phyloP scores from a whole-genome alignment of 1,140 invertebrate species.

The Polypedilum vanderplanki region DNA sequence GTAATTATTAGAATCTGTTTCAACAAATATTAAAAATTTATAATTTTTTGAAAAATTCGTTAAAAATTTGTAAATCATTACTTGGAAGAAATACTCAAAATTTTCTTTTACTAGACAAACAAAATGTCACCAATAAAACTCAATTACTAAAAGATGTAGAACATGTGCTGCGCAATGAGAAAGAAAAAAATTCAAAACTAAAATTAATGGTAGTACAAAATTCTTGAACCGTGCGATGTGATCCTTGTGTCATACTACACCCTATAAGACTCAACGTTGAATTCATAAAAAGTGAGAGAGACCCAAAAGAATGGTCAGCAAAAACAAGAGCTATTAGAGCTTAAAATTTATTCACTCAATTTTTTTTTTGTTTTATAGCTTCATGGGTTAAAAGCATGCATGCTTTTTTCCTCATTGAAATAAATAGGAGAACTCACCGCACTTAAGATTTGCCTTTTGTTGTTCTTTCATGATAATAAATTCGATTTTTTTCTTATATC shows the following conservation, averaged over 20 bases:
- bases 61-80: no score
- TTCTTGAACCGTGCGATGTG: slow-evolving; percentile 10
- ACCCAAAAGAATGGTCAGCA: neutral
- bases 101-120: no score
- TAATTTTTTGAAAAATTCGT: no score
- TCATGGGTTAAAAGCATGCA: no score
- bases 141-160: no score
- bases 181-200: neutral
- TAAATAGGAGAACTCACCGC: no score
- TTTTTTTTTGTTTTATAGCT: neutral
- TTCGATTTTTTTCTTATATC: neutral
- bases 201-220: neutral
- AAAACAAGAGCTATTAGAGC: neutral
- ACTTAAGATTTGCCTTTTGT: neutral
- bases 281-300: neutral
- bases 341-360: slow-evolving; percentile 20
- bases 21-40: no score
- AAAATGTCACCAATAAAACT: no score
- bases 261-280: neutral
- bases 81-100: no score
- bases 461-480: neutral
- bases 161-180: neutral
- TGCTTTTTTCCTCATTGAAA: no score
- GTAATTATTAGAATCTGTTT: neutral
- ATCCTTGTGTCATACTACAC: slow-evolving; percentile 2